These are phyloP conservation scores for Gonocerus acuteangulatus DNA, from an alignment of 2,888 invertebrate genomes.

Conservation along the genomic window DNA sequence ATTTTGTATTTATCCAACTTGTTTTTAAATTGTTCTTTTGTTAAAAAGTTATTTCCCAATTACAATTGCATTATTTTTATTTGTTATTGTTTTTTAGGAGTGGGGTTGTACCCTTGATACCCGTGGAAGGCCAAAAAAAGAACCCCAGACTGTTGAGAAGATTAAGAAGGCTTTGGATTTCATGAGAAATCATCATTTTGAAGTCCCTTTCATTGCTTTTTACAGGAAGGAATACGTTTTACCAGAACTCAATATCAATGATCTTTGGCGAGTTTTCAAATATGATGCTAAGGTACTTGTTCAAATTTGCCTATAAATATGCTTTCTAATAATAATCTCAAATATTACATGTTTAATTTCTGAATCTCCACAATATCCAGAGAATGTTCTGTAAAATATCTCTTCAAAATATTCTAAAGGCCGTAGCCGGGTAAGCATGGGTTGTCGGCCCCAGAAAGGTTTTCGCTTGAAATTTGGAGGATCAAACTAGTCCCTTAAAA, in stretches of 20 bases:
- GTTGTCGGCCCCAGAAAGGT: too few relatives aligned
- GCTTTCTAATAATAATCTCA: not conserved
- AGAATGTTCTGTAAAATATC: too few relatives aligned
- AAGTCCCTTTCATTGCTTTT: slow-evolving; percentile 97
- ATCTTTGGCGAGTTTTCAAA: slow-evolving; percentile 96
- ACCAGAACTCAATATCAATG: slow-evolving; percentile 87
- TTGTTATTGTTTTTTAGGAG: slow-evolving; percentile 37
- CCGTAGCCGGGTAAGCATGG: too few relatives aligned
- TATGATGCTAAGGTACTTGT: slow-evolving; percentile 72
- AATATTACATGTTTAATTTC: too few relatives aligned
- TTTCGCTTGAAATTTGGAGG: too few relatives aligned
- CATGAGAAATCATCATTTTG: slow-evolving; percentile 88
- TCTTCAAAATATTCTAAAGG: too few relatives aligned
- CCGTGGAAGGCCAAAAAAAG: slow-evolving; percentile 53
- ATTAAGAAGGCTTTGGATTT: slow-evolving; percentile 91
- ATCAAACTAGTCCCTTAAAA: too few relatives aligned
- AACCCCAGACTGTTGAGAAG: slow-evolving; percentile 68
- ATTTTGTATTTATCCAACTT: not conserved
- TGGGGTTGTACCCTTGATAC: slow-evolving; percentile 44
- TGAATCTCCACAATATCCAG: too few relatives aligned
- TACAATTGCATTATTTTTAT: slow-evolving; percentile 34
- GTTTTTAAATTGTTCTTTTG: not conserved
- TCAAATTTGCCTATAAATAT: not conserved
- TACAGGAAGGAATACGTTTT: slow-evolving; percentile 97
- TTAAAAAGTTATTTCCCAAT: not conserved